Percentiles rank a stretch among this genome's conserved stretches.
Conservation (phyloP, 2,113 vertebrate species). For the Amblyopsis rosae region DNA sequence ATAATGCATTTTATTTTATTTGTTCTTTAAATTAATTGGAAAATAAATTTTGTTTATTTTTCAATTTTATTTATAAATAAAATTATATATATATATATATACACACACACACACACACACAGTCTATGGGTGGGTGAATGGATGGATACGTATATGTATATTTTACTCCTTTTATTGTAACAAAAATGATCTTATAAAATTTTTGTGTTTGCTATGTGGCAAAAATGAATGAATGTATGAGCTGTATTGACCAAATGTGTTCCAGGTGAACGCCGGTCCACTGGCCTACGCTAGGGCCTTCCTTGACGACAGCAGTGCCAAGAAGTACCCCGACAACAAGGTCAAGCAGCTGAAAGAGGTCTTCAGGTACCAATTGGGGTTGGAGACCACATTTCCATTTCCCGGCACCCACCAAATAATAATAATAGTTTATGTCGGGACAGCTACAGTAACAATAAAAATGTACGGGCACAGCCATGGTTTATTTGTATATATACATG, state of each 20-base stretch:
- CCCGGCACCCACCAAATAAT: not conserved
- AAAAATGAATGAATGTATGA: not conserved
- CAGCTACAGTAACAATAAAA: no score
- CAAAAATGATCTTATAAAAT: no score
- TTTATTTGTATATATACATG: no score
- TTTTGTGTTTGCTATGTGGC: no score
- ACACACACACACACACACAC: not conserved
- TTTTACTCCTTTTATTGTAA: no score
- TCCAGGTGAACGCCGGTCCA: slow-evolving; percentile 94
- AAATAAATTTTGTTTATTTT: not conserved
- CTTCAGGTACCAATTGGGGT: slow-evolving; percentile 84
- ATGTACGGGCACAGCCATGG: no score
- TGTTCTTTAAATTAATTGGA: no score
- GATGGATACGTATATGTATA: no score
- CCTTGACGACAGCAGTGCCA: slow-evolving; percentile 90
- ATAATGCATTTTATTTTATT: no score
- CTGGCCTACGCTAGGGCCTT: slow-evolving; percentile 96
- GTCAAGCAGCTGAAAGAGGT: slow-evolving; percentile 96
- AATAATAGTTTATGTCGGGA: no score
- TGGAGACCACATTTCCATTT: not conserved
- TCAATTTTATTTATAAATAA: no score
- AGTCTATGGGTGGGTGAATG: no score
- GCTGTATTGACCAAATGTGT: not conserved
- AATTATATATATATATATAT: not conserved
- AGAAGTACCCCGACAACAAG: slow-evolving; percentile 96